Evolutionary conservation across 2,888 invertebrate genomes (phyloP).

Genomic region (Tetragnatha montana): DNA sequence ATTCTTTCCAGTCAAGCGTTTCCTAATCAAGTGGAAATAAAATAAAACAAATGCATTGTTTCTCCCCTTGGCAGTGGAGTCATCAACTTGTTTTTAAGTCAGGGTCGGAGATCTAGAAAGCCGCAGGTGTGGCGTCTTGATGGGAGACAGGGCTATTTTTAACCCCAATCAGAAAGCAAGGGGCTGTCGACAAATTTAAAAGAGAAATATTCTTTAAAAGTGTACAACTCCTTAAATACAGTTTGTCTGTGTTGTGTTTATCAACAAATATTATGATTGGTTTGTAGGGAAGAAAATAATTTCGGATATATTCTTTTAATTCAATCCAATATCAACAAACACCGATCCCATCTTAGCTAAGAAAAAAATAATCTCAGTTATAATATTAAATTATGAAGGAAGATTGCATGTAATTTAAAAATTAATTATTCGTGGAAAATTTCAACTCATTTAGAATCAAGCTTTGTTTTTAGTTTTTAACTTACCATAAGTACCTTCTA

Average conservation of each 20-base stretch:
- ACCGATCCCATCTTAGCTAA: no score
- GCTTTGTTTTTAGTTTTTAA: neutral
- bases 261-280: no score
- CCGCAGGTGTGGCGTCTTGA: neutral
- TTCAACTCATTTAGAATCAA: neutral
- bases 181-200: neutral
- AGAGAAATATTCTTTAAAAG: neutral
- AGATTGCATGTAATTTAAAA: neutral
- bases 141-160: neutral
- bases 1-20: neutral
- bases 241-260: no score
- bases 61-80: neutral
- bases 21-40: neutral
- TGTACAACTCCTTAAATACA: no score
- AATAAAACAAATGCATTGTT: neutral
- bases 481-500: conserved; percentile 53
- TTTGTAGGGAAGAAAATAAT: no score
- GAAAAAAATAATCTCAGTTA: neutral
- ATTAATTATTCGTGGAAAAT: neutral
- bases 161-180: neutral
- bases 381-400: neutral
- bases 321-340: no score
- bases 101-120: neutral
- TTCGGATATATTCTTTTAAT: no score
- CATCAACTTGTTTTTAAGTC: neutral